Evolutionary conservation across 2,113 vertebrate species (phyloP).

Genomic region (Platanista minor): DNA sequence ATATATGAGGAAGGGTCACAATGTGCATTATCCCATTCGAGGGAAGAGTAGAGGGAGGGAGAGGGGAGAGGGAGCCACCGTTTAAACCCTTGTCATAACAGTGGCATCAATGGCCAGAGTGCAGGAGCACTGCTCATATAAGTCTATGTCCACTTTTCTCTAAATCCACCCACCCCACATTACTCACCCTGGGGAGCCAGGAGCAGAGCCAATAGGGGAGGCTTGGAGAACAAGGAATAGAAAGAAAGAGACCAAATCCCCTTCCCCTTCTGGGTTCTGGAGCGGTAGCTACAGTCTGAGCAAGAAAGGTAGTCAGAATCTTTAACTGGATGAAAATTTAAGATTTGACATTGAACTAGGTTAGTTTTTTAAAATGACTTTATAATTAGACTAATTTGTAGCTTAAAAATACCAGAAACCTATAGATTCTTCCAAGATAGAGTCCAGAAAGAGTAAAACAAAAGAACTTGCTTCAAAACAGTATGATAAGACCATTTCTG

Average conservation of each 20-base stretch:
- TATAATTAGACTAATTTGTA: not conserved
- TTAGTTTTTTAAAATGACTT: not conserved
- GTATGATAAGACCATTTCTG: not conserved
- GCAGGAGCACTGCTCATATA: not conserved
- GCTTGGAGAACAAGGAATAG: not conserved
- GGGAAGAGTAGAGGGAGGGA: not conserved
- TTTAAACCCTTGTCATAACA: not conserved
- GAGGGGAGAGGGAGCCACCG: not conserved
- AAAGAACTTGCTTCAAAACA: not conserved
- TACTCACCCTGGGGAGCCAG: not conserved
- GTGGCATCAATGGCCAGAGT: not conserved
- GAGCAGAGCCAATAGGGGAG: not conserved
- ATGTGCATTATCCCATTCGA: not conserved
- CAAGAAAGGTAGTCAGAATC: not conserved
- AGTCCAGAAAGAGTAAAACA: not conserved
- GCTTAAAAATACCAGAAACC: not conserved
- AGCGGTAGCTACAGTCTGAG: not conserved
- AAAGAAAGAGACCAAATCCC: not conserved
- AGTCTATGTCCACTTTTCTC: not conserved
- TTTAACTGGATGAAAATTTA: not conserved
- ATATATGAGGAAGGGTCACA: not conserved
- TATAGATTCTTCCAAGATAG: not conserved
- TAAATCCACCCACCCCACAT: not conserved
- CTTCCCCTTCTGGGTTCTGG: not conserved
- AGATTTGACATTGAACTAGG: not conserved